Conservation (phyloP, 1,140 invertebrate species). For the Drosophila simulans region DNA sequence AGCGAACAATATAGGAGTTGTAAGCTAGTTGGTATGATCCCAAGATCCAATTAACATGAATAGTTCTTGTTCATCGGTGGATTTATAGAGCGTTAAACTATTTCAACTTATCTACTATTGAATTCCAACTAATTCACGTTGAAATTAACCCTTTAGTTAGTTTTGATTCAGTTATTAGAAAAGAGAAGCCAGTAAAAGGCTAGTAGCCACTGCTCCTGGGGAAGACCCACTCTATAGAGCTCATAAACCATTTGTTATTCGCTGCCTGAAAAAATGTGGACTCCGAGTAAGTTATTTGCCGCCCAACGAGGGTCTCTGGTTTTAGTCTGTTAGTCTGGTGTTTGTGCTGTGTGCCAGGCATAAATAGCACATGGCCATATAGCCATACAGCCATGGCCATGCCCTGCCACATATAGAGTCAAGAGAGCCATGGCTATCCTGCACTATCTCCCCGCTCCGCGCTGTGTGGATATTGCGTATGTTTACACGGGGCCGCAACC, state of each 20-base stretch:
- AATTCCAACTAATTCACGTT: no score
- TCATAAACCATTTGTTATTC: constrained; percentile 38
- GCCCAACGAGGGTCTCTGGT: constrained; percentile 3
- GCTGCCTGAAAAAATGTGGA: constrained; percentile 14
- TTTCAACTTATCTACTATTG: no score
- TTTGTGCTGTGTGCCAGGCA: constrained; percentile 53
- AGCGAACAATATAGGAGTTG: no score
- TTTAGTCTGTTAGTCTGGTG: constrained; percentile 23
- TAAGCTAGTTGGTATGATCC: no score
- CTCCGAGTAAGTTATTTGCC: constrained; percentile 42
- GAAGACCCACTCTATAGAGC: not conserved
- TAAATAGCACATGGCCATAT: constrained; percentile 58
- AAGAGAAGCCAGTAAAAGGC: no score
- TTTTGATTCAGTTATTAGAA: no score
- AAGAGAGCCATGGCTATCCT: not conserved
- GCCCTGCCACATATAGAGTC: not conserved
- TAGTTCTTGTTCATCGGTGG: no score
- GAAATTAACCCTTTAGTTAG: no score
- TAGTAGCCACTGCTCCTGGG: not conserved
- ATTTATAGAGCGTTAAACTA: no score
- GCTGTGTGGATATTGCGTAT: constrained; percentile 55
- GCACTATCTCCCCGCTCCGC: not conserved
- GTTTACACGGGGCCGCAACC: constrained; percentile 41
- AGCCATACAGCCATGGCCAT: constrained; percentile 11
- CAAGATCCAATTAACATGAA: no score